Conservation (phyloP, 1,140 invertebrate genomes). For the Pseudomyrmex pallidus region DNA sequence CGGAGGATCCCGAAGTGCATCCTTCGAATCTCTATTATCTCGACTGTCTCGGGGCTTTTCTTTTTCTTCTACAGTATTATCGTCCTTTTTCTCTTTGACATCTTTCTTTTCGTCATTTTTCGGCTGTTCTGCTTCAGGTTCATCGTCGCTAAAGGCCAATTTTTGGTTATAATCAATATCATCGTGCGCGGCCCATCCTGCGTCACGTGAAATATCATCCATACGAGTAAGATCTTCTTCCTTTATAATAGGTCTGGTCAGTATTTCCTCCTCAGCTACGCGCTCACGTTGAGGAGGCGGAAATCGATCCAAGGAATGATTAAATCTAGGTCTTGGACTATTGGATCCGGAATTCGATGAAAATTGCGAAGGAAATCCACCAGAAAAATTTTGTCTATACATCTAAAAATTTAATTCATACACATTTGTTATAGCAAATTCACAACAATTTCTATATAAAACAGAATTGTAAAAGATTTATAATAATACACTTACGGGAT, state of each 20-base stretch:
- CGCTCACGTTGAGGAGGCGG: slow-evolving; percentile 80
- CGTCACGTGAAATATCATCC: slow-evolving; percentile 95
- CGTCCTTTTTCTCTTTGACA: slow-evolving; percentile 77
- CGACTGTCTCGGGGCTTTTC: slow-evolving; percentile 69
- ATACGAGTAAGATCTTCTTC: slow-evolving; percentile 96
- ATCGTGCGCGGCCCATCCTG: slow-evolving; percentile 95
- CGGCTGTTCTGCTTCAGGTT: slow-evolving; percentile 84
- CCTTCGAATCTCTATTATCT: slow-evolving; percentile 77
- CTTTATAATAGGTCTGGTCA: slow-evolving; percentile 93
- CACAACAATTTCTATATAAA: background rate
- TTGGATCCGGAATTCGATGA: slow-evolving; percentile 80
- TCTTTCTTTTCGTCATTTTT: slow-evolving; percentile 73
- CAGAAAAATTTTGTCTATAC: slow-evolving; percentile 84
- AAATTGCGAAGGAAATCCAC: slow-evolving; percentile 83
- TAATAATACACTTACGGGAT: background rate
- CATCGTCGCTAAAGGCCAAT: slow-evolving; percentile 97
- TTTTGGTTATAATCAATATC: slow-evolving; percentile 98
- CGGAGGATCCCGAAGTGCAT: slow-evolving; percentile 68
- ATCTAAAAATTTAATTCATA: slow-evolving; percentile 72
- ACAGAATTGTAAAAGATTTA: background rate
- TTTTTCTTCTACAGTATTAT: slow-evolving; percentile 72
- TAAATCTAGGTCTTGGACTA: slow-evolving; percentile 82
- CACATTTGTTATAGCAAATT: slow-evolving; percentile 7
- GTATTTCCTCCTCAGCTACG: slow-evolving; percentile 81
- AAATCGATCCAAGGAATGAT: slow-evolving; percentile 82